Base-by-base conservation (phyloP, 2,888 invertebrate genomes). In the Conchocele bisecta region DNA sequence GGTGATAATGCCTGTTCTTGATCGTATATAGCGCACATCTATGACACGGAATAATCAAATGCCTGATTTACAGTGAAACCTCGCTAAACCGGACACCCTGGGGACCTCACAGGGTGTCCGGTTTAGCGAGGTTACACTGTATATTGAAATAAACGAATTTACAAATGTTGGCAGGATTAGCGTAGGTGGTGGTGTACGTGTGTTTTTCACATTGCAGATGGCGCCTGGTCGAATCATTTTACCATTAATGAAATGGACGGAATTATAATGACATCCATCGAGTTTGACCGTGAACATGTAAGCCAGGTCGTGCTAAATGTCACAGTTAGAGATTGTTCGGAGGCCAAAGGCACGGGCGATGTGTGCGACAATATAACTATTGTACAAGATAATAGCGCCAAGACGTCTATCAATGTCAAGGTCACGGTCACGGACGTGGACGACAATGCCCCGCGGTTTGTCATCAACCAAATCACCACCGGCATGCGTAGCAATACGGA, bases 371-470 rank as follows among this genome's bases (percentile, higher is more conserved):
- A 51, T 20, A 3, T 7, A 9, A 51, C 51, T 2, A 31, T 2
- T n/a, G 35, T 20, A 11, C 11, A 6, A 5, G 3, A 11, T 9
- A n/a, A 9, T n/a, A n/a, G 29, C 3, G n/a, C 6, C 2, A 5
- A 29, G 13, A 31, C 31, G 22, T 11, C 33, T 11, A 13, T 31
- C 28, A 22, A 20, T 5, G 63, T 69, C 7, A 28, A 17, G 1
- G 39, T 74, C 2, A 28, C 28, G 15, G 29, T 76, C 3, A 3
- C 26, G n/a, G 76, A 76, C 39, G 41, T 56, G 1, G 65, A 76
- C 39, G 76, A 76, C 41, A 72, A 72, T 35, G 59, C 76, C 7
- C 76, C 76, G 2, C 59, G 59, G 1, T 76, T 76, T 42, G 44
- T 24, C 17, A 15, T 42, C 1, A 53, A 60, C 4, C 41, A 59